Conservation (phyloP, 2,888 invertebrate species). For the Tribolium freemani region DNA sequence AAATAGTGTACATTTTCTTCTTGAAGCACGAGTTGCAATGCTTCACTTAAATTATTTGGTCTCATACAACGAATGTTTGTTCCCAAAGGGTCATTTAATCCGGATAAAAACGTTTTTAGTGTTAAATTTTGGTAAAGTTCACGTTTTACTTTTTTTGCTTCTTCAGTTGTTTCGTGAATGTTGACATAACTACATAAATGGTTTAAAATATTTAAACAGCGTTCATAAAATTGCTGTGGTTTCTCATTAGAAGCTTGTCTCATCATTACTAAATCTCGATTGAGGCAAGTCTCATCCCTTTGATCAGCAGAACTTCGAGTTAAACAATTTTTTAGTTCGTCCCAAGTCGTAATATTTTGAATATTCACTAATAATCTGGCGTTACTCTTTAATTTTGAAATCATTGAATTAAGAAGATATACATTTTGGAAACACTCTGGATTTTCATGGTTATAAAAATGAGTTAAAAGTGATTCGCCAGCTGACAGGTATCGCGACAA, state of each 20-base stretch:
- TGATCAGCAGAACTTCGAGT: slow-evolving; percentile 42
- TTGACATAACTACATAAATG: slow-evolving; percentile 6
- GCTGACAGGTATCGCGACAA: not conserved
- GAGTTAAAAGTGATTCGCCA: too few relatives aligned
- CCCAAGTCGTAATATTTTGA: slow-evolving; percentile 26
- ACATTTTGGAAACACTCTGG: slow-evolving; percentile 37
- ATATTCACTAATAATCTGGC: slow-evolving; percentile 37
- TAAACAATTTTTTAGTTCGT: slow-evolving; percentile 15
- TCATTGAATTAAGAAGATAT: slow-evolving; percentile 36
- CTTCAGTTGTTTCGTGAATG: slow-evolving; percentile 23
- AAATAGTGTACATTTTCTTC: slow-evolving; percentile 36
- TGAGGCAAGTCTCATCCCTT: slow-evolving; percentile 44
- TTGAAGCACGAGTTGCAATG: slow-evolving; percentile 34
- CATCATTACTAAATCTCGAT: slow-evolving; percentile 44
- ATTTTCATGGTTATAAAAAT: slow-evolving; percentile 23
- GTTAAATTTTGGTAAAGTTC: slow-evolving; percentile 33
- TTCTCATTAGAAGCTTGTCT: slow-evolving; percentile 41
- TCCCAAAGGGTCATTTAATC: slow-evolving; percentile 42
- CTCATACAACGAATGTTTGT: slow-evolving; percentile 43
- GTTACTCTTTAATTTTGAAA: slow-evolving; percentile 4
- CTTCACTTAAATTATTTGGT: slow-evolving; percentile 22
- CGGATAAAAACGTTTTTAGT: slow-evolving; percentile 36
- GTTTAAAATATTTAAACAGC: slow-evolving; percentile 36
- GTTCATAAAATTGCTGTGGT: slow-evolving; percentile 45
- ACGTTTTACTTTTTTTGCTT: slow-evolving; percentile 34